Evolutionary conservation across 92 coral and sea anemone genomes (phyloP), one percentile per base, ranked within the genome.

Genomic region (Metridium senile): DNA sequence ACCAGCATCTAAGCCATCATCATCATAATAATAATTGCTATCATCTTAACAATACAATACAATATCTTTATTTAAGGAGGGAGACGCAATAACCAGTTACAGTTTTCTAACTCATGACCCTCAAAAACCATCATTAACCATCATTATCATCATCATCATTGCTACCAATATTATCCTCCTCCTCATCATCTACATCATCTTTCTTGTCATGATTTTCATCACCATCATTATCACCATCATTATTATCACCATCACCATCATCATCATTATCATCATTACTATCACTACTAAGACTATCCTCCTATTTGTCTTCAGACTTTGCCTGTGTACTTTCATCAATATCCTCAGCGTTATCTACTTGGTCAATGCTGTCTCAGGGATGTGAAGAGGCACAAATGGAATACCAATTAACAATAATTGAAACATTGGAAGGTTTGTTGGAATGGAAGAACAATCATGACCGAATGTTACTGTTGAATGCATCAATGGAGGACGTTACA

Each of bases 321-420:
- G 79, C 93, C 26, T 64, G 80, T 58, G 74, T 76, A 30, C 70
- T 91, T 26, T 58, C 89, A 0, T 30, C 83, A 26, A 68, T 92
- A 33, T 66, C 84, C 25, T 76, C 89, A 43, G 82, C 87, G 58
- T 75, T 95, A 20, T 79, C 77, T n/a, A 87, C 79, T 74, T 95
- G 99, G 99, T 80, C 88, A 2, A 34, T 56, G 33, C 87, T 89
- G 71, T 71, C 91, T 35, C 71, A 77, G 34, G 82, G 81, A 19
- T 29, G 79, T 0, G 93, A 91, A 65, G 89, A 83, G 22, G 97
- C 98, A 0, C 30, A 76, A n/a, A 76, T 89, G 18, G 99, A 95
- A 82, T 89, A 79, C 26, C 93, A 89, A 30, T 54, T 92, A 66
- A 92, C 99, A 0, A 22, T 89, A 20, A 68, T 84, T 33, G 97